Conservation (phyloP, 2,797 vertebrate species). For the Oceanodroma leucorhoa region DNA sequence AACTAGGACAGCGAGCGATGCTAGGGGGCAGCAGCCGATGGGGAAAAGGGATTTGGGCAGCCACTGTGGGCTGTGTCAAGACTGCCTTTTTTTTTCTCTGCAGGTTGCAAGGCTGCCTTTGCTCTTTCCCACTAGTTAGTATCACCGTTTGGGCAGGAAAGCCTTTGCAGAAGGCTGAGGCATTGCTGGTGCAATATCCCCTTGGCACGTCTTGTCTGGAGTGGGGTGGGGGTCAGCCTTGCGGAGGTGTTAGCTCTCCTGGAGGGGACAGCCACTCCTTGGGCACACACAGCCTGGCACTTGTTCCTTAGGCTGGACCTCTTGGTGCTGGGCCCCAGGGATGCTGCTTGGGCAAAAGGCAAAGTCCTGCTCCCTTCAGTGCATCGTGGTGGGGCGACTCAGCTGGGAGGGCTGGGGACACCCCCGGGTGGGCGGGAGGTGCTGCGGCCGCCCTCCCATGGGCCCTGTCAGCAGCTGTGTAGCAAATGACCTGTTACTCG, state of each 20-base stretch:
- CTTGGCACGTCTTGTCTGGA: fast-evolving
- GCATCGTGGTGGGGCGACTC: fast-evolving
- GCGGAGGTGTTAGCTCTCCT: neutral
- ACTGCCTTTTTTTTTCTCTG: neutral
- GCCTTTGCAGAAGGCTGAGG: neutral
- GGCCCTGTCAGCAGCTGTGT: fast-evolving
- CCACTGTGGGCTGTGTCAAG: neutral
- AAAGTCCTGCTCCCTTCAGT: neutral
- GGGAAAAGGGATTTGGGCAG: neutral
- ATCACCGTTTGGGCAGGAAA: neutral
- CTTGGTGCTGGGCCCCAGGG: fast-evolving
- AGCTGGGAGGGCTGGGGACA: neutral
- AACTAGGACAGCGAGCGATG: neutral
- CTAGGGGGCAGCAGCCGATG: conserved; percentile 25
- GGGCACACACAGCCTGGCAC: too few species aligned
- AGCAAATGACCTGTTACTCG: neutral
- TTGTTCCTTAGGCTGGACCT: neutral
- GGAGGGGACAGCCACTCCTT: neutral
- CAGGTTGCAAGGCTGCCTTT: neutral
- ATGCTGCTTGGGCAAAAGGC: neutral
- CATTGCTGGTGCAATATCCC: neutral
- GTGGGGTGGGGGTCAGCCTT: neutral
- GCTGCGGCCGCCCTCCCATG: fast-evolving
- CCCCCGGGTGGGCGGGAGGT: neutral
- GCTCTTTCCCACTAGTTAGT: neutral